Evolutionary conservation across 2,888 invertebrate species (phyloP), one percentile per base, ranked within the genome.

Genomic region (Diaperis boleti): DNA sequence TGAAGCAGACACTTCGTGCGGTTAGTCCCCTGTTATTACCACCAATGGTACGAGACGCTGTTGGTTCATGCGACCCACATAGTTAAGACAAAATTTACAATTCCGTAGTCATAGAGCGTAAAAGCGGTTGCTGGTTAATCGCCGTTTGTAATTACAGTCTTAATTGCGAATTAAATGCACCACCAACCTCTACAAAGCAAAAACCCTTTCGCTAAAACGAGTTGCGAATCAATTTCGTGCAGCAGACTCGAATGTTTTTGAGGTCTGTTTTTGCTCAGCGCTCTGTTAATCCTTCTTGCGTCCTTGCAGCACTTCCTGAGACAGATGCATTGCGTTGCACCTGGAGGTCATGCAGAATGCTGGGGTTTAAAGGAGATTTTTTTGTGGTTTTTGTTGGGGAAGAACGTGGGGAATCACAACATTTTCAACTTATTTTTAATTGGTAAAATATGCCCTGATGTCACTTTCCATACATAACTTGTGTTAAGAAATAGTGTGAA

Each of bases 221-320:
- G 82, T 69, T 85, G 84, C 67, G 82, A 83, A 82, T 88, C 88
- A 78, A 89, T 88, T 82, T 89, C 89, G 80, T 85, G 85, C 78
- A 89, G 84, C 68, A 89, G 82, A 68, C 79, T 80, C 65, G 64
- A 62, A 31, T 22, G 29, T 50, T 72, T 65, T 50, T 65, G 68
- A n/a, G 64, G 69, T 59, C 77, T 73, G 64, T 81, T 81, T 73
- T 74, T 79, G 63, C 76, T 76, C 44, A 82, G 74, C 42, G 70
- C 78, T 62, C 76, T 79, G 71, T 74, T 69, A 62, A 81, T 75
- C 66, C 79, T 76, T 59, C 72, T 73, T 17, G 81, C 79, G 44
- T 81, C 78, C 69, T 76, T 79, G 65, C 73, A 72, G 57, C 70
- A 69, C 60, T 71, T 75, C 63, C 70, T 72, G 31, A 20, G 54